phyloP scores from a whole-genome alignment of 64 coral and sea anemone species.

The Cladopsammia gracilis region DNA sequence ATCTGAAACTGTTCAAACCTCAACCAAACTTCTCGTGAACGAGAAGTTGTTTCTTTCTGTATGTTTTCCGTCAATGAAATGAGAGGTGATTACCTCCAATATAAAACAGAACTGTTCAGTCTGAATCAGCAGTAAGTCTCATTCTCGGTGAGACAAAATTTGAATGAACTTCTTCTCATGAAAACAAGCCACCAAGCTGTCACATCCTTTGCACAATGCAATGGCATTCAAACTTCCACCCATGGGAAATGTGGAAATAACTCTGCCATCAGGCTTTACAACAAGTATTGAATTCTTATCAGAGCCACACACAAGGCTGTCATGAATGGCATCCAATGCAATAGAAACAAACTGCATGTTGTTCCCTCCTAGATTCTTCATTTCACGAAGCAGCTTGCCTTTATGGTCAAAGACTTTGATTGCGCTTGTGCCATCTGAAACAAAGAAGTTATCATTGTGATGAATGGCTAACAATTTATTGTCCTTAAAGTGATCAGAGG shows the following conservation, averaged over 20 bases:
- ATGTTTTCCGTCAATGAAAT: not conserved
- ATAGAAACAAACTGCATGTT: not conserved
- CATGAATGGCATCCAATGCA: not conserved
- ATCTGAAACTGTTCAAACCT: too few relatives aligned
- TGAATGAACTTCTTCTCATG: constrained; percentile 27
- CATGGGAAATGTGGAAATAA: constrained; percentile 4
- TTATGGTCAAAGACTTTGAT: constrained; percentile 39
- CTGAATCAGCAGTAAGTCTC: not conserved
- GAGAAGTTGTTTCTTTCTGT: too few relatives aligned
- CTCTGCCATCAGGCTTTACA: not conserved
- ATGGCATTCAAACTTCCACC: constrained; percentile 1
- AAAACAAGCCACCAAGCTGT: constrained; percentile 40
- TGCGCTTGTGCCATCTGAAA: not conserved
- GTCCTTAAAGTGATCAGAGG: not conserved
- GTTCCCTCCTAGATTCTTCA: not conserved
- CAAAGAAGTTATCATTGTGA: constrained; percentile 12
- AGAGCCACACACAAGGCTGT: constrained; percentile 12
- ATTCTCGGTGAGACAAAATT: constrained; percentile 21
- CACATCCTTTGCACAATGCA: constrained; percentile 21
- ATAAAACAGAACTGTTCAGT: too few relatives aligned
- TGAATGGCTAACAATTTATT: constrained; percentile 1
- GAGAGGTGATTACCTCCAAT: too few relatives aligned
- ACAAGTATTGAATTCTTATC: constrained; percentile 7
- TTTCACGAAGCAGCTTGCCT: constrained; percentile 11
- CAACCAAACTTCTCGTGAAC: too few relatives aligned